Evolutionary conservation across 2,113 vertebrate genomes (phyloP), one percentile per base, ranked within the genome.

Genomic region (Rhinolophus ferrumequinum): DNA sequence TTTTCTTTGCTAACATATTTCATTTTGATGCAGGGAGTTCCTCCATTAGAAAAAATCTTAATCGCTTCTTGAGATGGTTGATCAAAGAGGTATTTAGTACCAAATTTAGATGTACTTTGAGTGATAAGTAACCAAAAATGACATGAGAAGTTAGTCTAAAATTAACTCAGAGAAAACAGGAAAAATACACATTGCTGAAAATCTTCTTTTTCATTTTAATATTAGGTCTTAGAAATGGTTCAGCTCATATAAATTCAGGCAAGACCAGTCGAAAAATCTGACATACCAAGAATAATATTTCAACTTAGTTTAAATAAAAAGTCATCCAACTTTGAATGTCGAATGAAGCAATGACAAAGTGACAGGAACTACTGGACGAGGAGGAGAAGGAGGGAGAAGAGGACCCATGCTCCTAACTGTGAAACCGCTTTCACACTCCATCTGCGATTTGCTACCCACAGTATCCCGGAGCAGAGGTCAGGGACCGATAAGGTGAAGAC

Each of bases 1-100:
- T 88, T 52, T 66, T 87, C 54, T 83, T 70, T 85, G 18, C 76
- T 81, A 28, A 70, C 7, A 6, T 70, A 64, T 83, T 94, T 93
- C 11, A 33, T 88, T 80, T 50, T 72, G 44, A 70, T 50, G 19
- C 18, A n/a, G 10, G 58, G 11, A 77, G 4, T 18, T 41, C 41
- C 26, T 69, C n/a, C 54, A 2, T 28, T 88, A 88, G 18, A 38
- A 79, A 79, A 73, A 79, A 26, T 44, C 22, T 5, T 56, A 72
- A 30, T 66, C 2, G 70, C 16, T 79, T 87, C 18, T 54, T 84
- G 66, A 76, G 44, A 52, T 50, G 19, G 38, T n/a, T 96, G 28
- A 77, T 89, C 72, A 47, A 72, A 89, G 81, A 77, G 2, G 41
- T 30, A 66, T 69, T 75, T 72, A 64, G 47, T 38, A 18, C 16